Evolutionary conservation across 2,113 vertebrate species (phyloP), one percentile per base, ranked within the genome.

Genomic region (Entelurus aequoreus): DNA sequence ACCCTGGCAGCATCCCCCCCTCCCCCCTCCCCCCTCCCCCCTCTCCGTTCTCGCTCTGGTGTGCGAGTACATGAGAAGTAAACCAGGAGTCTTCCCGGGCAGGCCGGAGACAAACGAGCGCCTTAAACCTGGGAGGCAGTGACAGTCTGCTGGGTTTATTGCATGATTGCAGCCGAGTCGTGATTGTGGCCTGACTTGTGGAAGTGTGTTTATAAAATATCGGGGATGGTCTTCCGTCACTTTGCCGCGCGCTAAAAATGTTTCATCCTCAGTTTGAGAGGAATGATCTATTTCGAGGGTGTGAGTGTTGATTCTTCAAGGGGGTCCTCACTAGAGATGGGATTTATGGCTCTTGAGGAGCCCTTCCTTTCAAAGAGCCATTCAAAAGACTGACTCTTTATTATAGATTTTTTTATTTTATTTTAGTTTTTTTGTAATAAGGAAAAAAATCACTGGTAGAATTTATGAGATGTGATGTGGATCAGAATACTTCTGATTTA

Each of bases 1-100:
- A 94, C 93, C 93, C 91, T 81, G 88, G 85, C 92, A 90, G 90
- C 91, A 90, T 90, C 91, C 90, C 92, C 93, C 89, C 90, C 89
- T 90, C 90, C 90, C 89, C 53, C 65, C 65, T n/a, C n/a, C n/a
- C n/a, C n/a, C n/a, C n/a, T n/a, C 19, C 19, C 19, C 1, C 2
- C 19, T 19, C 19, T 19, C 19, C 1, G 19, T 19, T 19, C 60
- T 85, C 89, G 88, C 87, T 89, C 90, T 91, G 91, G 92, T 94
- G 93, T 93, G 92, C 92, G 93, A 93, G 94, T 92, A 94, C 93
- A 93, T 94, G 95, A 92, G 92, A 92, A 94, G 93, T 93, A 93
- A 94, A 96, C 94, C 91, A 94, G 91, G 90, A 94, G 89, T 86
- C 91, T 93, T 90, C 92, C 93, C 91, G 68, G 63, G 62, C 66